Evolutionary conservation across 2,888 invertebrate genomes (phyloP).

Genomic region (Machimus atricapillus): DNA sequence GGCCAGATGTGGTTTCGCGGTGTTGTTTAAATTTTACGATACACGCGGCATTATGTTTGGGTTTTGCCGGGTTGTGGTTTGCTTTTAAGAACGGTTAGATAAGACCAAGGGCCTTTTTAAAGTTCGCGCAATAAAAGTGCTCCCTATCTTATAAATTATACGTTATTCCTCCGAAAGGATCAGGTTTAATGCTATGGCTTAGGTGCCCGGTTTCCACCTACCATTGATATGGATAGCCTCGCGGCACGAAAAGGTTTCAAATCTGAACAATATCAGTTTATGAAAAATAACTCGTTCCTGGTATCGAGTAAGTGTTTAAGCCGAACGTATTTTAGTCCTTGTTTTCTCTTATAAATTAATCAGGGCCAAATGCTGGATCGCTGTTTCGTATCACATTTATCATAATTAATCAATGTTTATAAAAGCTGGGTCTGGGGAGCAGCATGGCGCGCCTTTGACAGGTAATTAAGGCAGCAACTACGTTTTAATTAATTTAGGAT

Average conservation of each 20-base stretch:
- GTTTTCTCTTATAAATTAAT: not conserved
- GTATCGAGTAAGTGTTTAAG: not conserved
- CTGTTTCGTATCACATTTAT: not conserved
- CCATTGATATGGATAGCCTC: not conserved
- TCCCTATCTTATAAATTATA: not conserved
- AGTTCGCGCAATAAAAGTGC: slow-evolving; percentile 19
- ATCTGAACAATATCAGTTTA: not conserved
- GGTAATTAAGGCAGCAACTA: not conserved
- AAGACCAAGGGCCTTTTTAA: not conserved
- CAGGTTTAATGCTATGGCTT: not conserved
- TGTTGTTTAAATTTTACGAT: slow-evolving; percentile 35
- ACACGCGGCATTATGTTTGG: slow-evolving; percentile 16
- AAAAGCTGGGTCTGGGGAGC: not conserved
- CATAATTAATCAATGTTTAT: not conserved
- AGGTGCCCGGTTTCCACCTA: not conserved
- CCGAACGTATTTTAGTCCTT: not conserved
- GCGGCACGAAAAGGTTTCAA: not conserved
- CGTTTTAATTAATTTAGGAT: not conserved
- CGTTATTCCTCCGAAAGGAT: not conserved
- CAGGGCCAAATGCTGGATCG: not conserved
- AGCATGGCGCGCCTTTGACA: not conserved
- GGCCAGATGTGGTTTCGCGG: slow-evolving; percentile 30
- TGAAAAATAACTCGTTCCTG: not conserved
- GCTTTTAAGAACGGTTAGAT: slow-evolving; percentile 5
- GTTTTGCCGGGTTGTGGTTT: not conserved